Percentiles rank a stretch among this genome's conserved stretches.
Evolutionary conservation across 2,797 vertebrate species (phyloP).

Genomic region (Myripristis murdjan): DNA sequence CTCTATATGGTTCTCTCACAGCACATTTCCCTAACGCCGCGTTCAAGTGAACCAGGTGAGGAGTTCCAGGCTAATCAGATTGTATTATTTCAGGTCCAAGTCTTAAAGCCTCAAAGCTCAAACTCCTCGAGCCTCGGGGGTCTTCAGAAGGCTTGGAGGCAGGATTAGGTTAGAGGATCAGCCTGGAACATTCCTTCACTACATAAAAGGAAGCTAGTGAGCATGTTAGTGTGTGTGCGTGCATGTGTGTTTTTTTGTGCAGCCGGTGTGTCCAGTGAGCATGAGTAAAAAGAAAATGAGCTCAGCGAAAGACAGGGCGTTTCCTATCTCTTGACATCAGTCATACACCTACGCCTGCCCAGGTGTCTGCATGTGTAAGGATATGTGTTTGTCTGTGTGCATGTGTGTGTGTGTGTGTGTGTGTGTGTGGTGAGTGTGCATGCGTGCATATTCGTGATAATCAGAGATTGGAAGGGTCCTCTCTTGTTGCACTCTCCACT

Average conservation of each 20-base stretch:
- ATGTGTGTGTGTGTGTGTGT: constrained; percentile 17
- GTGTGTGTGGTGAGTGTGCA: too few species aligned
- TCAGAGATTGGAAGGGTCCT: constrained; percentile 35
- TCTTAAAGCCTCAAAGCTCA: constrained; percentile 72
- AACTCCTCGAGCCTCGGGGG: constrained; percentile 64
- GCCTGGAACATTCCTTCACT: constrained; percentile 75
- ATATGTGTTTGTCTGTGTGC: constrained; percentile 26
- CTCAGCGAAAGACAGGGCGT: constrained; percentile 67
- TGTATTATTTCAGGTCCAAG: constrained; percentile 76
- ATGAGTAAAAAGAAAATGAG: constrained; percentile 70
- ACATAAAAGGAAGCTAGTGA: constrained; percentile 57
- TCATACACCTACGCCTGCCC: constrained; percentile 52
- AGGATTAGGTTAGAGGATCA: constrained; percentile 76
- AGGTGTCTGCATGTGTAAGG: constrained; percentile 50
- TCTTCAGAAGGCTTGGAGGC: constrained; percentile 61
- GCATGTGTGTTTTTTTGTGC: constrained; percentile 8
- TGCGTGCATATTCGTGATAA: constrained; percentile 19
- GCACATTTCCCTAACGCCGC: constrained; percentile 26
- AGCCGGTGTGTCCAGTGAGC: constrained; percentile 70
- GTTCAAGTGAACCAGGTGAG: constrained; percentile 55
- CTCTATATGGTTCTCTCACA: constrained; percentile 37
- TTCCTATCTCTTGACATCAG: constrained; percentile 27
- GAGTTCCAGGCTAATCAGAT: constrained; percentile 70
- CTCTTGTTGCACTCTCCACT: constrained; percentile 41
- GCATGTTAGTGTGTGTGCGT: constrained; percentile 20